These are phyloP conservation scores for Polyodon spathula DNA, from an alignment of 2,113 vertebrate genomes.

Conservation along the genomic window DNA sequence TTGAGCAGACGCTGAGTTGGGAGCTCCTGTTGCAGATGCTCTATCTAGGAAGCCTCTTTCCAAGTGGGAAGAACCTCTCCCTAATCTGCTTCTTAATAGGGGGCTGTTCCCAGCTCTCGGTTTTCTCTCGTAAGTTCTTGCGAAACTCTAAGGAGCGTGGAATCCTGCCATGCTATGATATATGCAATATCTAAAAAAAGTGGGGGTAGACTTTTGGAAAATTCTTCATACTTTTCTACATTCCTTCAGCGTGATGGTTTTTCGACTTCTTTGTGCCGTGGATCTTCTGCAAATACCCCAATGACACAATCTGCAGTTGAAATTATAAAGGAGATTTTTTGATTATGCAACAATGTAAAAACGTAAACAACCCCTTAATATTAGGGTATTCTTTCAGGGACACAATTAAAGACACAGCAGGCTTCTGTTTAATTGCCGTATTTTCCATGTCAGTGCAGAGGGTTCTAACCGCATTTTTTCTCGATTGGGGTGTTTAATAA, in stretches of 20 bases:
- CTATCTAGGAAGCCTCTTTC: conserved; percentile 57
- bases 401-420: background rate
- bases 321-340: conserved; percentile 6
- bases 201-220: conserved; percentile 63
- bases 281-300: conserved; percentile 17
- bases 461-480: background rate
- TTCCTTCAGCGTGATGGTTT: conserved; percentile 76
- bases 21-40: conserved; percentile 49
- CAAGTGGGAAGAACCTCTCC: conserved; percentile 74
- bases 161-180: conserved; percentile 63
- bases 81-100: conserved; percentile 83
- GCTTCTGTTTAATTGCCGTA: background rate
- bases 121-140: conserved; percentile 72
- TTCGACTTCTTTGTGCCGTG: conserved; percentile 18
- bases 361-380: conserved; percentile 7
- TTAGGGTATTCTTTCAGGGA: conserved; percentile 8
- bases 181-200: conserved; percentile 43
- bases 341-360: conserved; percentile 17
- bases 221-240: conserved; percentile 56
- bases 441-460: background rate
- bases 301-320: conserved; percentile 24
- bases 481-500: background rate
- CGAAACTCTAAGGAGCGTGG: conserved; percentile 72
- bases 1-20: conserved; percentile 28
- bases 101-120: conserved; percentile 75